A percentile compares a stretch with the other conserved stretches of the same genome.
Conservation (phyloP, 2,113 vertebrate genomes). For the Myanophis thanlyinensis region DNA sequence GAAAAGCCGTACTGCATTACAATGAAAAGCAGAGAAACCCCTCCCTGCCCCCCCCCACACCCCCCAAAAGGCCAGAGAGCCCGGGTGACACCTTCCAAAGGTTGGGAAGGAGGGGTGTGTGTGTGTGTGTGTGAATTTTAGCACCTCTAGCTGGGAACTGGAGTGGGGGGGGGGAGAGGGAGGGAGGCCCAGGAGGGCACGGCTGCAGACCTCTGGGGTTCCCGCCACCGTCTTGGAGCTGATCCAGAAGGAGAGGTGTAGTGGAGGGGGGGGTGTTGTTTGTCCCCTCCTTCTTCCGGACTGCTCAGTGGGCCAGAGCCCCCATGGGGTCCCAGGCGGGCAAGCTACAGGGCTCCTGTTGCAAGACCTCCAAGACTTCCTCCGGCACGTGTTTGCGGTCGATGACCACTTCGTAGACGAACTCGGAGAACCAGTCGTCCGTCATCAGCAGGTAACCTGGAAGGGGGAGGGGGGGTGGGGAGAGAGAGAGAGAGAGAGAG, state of each 20-base stretch:
- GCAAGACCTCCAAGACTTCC: slow-evolving; percentile 85
- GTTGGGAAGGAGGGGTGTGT: no score
- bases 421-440: slow-evolving; percentile 96
- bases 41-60: not conserved
- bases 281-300: not conserved
- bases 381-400: slow-evolving; percentile 84
- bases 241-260: not conserved
- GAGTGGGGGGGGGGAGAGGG: no score
- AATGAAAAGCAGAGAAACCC: not conserved
- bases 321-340: slow-evolving; percentile 99
- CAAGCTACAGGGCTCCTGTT: slow-evolving; percentile 86
- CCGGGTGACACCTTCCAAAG: slow-evolving; percentile 59
- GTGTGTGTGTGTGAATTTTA: not conserved
- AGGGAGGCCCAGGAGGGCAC: slow-evolving; percentile 24
- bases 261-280: slow-evolving; percentile 20
- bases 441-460: slow-evolving; percentile 98
- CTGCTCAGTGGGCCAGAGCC: slow-evolving; percentile 81
- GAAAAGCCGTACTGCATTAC: not conserved
- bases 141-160: slow-evolving; percentile 18
- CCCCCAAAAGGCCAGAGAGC: slow-evolving; percentile 21
- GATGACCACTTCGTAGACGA: slow-evolving; percentile 95
- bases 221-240: slow-evolving; percentile 59
- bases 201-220: slow-evolving; percentile 65
- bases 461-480: fast-evolving
- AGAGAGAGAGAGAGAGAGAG: not conserved